phyloP scores from a whole-genome alignment of 2,113 vertebrate genomes.

The Podiceps cristatus region DNA sequence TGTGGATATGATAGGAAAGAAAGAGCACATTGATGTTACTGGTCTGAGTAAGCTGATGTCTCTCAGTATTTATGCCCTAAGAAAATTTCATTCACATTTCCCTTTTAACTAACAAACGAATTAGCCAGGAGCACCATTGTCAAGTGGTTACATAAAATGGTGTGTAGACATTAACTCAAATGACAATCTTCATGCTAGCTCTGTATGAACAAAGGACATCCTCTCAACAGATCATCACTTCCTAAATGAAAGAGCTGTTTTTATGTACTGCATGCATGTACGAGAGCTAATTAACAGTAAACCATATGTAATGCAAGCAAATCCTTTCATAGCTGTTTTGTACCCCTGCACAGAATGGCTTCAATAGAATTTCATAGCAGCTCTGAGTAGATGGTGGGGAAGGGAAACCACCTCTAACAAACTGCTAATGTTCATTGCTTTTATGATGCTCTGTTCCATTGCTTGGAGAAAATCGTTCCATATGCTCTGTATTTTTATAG shows the following conservation, averaged over 20 bases:
- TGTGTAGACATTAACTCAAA: conserved; percentile 66
- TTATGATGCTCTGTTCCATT: not conserved
- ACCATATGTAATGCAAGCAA: conserved; percentile 44
- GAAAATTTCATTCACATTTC: conserved; percentile 41
- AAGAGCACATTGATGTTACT: not conserved
- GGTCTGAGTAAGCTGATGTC: not conserved
- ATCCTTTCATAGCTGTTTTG: conserved; percentile 61
- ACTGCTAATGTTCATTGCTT: conserved; percentile 41
- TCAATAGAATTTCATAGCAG: conserved; percentile 58
- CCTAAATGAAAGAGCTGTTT: conserved; percentile 32
- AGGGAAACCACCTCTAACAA: conserved; percentile 65
- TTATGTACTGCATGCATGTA: conserved; percentile 38
- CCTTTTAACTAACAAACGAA: conserved; percentile 71
- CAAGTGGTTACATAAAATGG: conserved; percentile 58
- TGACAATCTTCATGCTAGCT: conserved; percentile 49
- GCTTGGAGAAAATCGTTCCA: conserved; percentile 47
- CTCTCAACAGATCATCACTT: conserved; percentile 65
- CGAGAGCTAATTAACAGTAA: conserved; percentile 74
- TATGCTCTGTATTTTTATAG: conserved; percentile 63
- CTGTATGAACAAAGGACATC: conserved; percentile 58
- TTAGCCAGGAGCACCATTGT: conserved; percentile 64
- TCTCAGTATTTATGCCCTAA: conserved; percentile 5
- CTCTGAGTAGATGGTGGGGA: conserved; percentile 39
- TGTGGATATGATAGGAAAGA: not conserved
- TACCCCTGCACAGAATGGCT: conserved; percentile 50